Conservation (phyloP, 2,113 vertebrate species). For the Microtus pennsylvanicus region DNA sequence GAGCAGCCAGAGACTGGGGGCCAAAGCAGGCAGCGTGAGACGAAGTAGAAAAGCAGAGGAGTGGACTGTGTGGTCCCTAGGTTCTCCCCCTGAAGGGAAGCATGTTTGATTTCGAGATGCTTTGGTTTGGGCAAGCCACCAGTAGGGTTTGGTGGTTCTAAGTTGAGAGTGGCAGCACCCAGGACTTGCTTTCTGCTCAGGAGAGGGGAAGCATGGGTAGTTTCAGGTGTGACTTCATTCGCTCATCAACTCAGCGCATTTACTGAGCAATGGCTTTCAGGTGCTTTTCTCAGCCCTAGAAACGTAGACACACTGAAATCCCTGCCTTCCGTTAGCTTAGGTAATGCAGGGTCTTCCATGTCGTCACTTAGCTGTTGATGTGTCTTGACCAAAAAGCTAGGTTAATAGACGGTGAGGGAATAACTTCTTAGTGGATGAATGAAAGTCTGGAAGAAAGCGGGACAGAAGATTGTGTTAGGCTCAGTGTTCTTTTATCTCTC, state of each 20-base stretch:
- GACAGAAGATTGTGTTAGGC: not conserved
- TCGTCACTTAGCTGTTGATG: not conserved
- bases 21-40: not conserved
- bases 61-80: not conserved
- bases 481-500: not conserved
- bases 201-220: not conserved
- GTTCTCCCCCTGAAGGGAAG: constrained; percentile 24
- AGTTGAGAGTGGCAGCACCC: not conserved
- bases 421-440: not conserved
- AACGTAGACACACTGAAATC: not conserved
- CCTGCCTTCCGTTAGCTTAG: not conserved
- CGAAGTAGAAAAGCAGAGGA: not conserved
- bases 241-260: not conserved
- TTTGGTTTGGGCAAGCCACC: not conserved
- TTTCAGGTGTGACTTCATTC: not conserved
- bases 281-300: not conserved
- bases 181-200: not conserved
- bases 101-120: not conserved
- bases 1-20: not conserved
- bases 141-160: not conserved
- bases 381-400: not conserved
- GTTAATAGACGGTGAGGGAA: not conserved
- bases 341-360: not conserved
- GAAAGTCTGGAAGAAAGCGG: not conserved
- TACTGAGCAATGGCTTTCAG: not conserved